Evolutionary conservation across 2,888 invertebrate species (phyloP).

Genomic region (Dicranocentrus wangi): DNA sequence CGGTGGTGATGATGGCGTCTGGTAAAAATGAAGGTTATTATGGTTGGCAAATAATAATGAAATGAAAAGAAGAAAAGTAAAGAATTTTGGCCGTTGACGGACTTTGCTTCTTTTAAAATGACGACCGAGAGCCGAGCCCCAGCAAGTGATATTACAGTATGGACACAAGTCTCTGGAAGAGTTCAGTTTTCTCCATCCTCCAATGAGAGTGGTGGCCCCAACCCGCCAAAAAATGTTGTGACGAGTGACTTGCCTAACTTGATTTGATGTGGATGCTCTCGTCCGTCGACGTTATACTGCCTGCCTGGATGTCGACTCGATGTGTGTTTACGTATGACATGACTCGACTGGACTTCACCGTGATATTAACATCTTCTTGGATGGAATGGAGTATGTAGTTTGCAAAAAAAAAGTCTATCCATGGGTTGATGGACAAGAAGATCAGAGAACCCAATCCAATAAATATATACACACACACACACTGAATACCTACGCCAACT

Average conservation of each 20-base stretch:
- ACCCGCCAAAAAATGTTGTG: conserved; percentile 52
- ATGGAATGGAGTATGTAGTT: too few relatives aligned
- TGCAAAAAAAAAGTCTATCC: too few relatives aligned
- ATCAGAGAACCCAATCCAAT: too few relatives aligned
- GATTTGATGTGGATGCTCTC: conserved; percentile 22
- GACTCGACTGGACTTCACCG: neutral
- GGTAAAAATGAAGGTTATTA: too few relatives aligned
- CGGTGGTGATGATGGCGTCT: too few relatives aligned
- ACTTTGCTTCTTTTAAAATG: conserved; percentile 50
- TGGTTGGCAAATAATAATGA: too few relatives aligned
- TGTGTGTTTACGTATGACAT: conserved; percentile 10
- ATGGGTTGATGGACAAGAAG: too few relatives aligned
- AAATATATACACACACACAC: too few relatives aligned
- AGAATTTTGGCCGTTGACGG: conserved; percentile 51
- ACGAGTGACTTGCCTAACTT: conserved; percentile 22
- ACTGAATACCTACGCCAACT: too few relatives aligned
- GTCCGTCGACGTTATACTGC: neutral
- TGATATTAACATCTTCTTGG: too few relatives aligned
- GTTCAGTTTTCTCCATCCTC: conserved; percentile 8
- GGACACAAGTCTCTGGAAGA: conserved; percentile 23
- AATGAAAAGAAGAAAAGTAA: neutral
- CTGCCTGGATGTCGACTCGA: neutral
- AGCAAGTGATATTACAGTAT: neutral
- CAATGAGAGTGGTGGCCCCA: neutral
- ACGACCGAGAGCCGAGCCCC: neutral